Evolutionary conservation across 2,888 invertebrate species (phyloP), one percentile per base, ranked within the genome.

Genomic region (Automeris io): DNA sequence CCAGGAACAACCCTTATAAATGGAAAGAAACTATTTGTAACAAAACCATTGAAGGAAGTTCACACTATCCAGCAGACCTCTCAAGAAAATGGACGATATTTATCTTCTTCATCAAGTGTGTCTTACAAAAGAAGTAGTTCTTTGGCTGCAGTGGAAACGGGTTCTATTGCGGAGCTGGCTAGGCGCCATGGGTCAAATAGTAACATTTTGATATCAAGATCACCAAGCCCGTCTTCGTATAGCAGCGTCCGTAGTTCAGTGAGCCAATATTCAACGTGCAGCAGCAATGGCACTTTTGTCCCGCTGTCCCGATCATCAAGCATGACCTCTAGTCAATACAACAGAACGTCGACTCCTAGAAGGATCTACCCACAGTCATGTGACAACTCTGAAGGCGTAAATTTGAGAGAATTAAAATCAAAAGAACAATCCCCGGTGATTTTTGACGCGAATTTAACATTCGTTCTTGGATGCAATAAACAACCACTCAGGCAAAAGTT

Each of bases 361-460:
- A 88, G 93, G 53, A 81, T 90, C 50, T 93, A 90, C 51, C 94
- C 94, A 0, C 92, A 93, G 62, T 73, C 72, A 3, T 88, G 88
- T 47, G 79, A 83, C 11, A 66, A 56, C 6, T 81, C 81, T 6
- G 75, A 86, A 46, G 67, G 71, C 25, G 61, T 88, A 36, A 85
- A 91, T 54, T 66, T 90, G 5, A 87, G 88, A 41, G 92, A 93
- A 59, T 63, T 91, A 26, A 88, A 87, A 29, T 81, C 88, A 2
- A 89, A 91, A 61, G 94, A 94, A 59, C 91, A 92, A 41, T 91
- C 94, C 0, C 92, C 94, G 0, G 93, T 95, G 1, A 91, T 95
- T 0, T 93, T 94, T 51, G 94, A 94, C 59, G 95, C 94, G 0
- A 94, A 94, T 68, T 74, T 95, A 23, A 93, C 93, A 4, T 95